A percentile compares a stretch with the other conserved stretches of the same genome.
phyloP scores from a whole-genome alignment of 2,113 vertebrate species.

The Ellobius talpinus region DNA sequence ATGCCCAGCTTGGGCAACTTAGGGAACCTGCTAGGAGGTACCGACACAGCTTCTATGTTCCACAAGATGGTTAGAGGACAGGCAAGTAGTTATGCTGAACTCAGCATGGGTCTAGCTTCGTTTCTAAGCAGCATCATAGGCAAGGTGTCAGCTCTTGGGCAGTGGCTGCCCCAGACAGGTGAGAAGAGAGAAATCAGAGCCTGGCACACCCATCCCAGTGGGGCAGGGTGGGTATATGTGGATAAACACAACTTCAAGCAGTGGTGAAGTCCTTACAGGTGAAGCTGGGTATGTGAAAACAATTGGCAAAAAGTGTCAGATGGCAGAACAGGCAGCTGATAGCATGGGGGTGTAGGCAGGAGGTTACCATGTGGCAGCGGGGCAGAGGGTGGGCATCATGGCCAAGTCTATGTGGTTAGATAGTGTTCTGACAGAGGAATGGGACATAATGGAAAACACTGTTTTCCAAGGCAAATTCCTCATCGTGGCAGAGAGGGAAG shows the following conservation, averaged over 20 bases:
- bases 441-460: not conserved
- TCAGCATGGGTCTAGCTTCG: not conserved
- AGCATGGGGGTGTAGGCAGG: not conserved
- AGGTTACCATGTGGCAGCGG: not conserved
- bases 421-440: not conserved
- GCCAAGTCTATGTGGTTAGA: not conserved
- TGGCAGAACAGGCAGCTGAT: not conserved
- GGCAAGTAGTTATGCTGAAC: conserved; percentile 12
- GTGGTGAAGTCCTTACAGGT: not conserved
- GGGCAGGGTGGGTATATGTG: not conserved
- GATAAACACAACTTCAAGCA: not conserved
- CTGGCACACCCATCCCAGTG: not conserved
- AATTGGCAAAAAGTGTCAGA: not conserved
- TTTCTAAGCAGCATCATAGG: not conserved
- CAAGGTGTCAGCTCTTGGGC: conserved; percentile 3
- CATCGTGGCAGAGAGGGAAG: not conserved
- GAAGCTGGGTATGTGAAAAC: not conserved
- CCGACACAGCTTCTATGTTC: not conserved
- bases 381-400: accelerated
- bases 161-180: not conserved
- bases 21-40: not conserved
- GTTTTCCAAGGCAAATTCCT: not conserved
- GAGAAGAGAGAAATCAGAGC: not conserved
- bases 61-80: not conserved
- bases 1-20: not conserved